A percentile compares a stretch with the other conserved stretches of the same genome.
Conservation (phyloP, 2,888 invertebrate genomes). For the Drosophila tanythrix region DNA sequence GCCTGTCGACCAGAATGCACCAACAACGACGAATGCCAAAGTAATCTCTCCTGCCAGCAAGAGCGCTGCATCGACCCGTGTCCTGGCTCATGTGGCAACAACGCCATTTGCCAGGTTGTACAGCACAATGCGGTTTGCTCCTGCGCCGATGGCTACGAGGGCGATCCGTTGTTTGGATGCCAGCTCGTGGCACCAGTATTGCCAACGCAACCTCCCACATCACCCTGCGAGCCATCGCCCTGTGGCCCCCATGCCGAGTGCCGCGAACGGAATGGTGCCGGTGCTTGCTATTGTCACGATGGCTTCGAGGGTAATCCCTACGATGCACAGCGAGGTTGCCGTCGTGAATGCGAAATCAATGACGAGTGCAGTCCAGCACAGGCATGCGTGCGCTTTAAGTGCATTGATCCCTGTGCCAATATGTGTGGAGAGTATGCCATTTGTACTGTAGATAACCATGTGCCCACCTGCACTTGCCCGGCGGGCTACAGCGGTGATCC, state of each 20-base stretch:
- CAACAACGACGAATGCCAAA: conserved; percentile 92
- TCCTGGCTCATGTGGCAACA: conserved; percentile 90
- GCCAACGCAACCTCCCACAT: conserved; percentile 88
- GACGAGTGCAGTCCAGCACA: conserved; percentile 90
- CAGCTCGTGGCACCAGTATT: conserved; percentile 85
- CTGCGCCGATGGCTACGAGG: conserved; percentile 92
- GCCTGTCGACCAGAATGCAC: conserved; percentile 94
- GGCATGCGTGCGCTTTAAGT: conserved; percentile 93
- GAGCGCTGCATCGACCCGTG: conserved; percentile 94
- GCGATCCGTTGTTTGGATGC: conserved; percentile 89
- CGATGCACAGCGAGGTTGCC: conserved; percentile 88
- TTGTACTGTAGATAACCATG: conserved; percentile 91
- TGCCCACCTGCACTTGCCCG: conserved; percentile 91
- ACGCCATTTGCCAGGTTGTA: conserved; percentile 93
- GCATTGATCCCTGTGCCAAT: conserved; percentile 93
- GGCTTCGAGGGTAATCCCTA: conserved; percentile 94
- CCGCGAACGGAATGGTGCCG: conserved; percentile 92
- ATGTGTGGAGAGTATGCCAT: conserved; percentile 93
- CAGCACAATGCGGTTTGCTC: conserved; percentile 93
- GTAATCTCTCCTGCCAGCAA: conserved; percentile 92
- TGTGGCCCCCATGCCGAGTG: conserved; percentile 95
- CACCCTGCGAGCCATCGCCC: conserved; percentile 93
- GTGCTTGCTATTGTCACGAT: conserved; percentile 92
- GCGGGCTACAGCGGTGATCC: conserved; percentile 92
- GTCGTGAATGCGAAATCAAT: conserved; percentile 91